Conservation (phyloP, 1,140 invertebrate genomes). For the Cepaea nemoralis region DNA sequence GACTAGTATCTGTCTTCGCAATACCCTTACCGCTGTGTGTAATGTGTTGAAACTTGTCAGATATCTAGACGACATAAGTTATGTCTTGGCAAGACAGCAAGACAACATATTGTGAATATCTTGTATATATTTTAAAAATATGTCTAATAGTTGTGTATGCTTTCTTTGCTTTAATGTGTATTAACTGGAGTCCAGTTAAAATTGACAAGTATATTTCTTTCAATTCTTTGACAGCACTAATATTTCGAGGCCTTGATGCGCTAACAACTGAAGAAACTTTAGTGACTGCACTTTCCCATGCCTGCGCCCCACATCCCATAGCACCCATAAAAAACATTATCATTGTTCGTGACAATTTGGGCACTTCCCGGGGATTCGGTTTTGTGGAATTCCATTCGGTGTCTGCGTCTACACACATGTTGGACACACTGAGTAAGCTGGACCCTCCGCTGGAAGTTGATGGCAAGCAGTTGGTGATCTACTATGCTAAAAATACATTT, state of each 20-base stretch:
- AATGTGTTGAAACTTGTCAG: no score
- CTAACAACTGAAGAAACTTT: constrained; percentile 88
- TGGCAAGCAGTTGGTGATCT: constrained; percentile 70
- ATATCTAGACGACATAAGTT: no score
- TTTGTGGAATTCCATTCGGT: constrained; percentile 80
- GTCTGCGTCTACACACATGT: constrained; percentile 82
- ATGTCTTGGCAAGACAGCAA: no score
- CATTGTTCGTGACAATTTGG: constrained; percentile 86
- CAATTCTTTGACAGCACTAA: constrained; percentile 77
- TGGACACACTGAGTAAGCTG: constrained; percentile 63
- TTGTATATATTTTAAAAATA: no score
- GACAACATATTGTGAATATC: no score
- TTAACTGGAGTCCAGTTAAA: no score
- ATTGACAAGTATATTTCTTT: background rate
- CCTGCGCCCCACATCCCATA: constrained; percentile 72
- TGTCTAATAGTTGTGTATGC: no score
- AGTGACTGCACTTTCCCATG: constrained; percentile 77
- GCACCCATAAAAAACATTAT: constrained; percentile 83
- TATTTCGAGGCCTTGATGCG: constrained; percentile 87
- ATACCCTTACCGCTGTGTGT: no score
- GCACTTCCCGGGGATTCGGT: constrained; percentile 76
- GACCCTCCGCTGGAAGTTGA: constrained; percentile 69
- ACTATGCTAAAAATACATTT: constrained; percentile 72
- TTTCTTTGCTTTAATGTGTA: no score
- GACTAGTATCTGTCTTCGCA: no score